These are phyloP conservation scores for Xanthia togata DNA, from an alignment of 2,888 invertebrate species.

Conservation along the genomic window DNA sequence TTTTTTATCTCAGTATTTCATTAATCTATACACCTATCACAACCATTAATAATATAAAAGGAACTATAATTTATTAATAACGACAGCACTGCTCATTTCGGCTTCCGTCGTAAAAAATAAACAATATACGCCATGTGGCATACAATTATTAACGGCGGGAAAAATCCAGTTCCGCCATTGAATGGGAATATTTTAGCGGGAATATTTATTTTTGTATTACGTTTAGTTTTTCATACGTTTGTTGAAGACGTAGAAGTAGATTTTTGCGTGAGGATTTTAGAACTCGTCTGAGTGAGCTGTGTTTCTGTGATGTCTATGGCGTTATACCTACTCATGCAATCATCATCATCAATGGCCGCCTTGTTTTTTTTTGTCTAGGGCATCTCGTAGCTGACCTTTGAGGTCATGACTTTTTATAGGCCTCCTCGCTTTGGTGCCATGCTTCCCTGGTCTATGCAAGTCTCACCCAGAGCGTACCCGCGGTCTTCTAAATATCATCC, in stretches of 20 bases:
- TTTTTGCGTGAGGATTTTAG: constrained; percentile 8
- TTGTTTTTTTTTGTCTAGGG: no score
- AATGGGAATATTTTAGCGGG: constrained; percentile 52
- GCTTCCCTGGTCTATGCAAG: no score
- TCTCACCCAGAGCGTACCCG: neutral
- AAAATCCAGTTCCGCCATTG: constrained; percentile 57
- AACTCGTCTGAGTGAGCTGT: neutral
- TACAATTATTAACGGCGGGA: constrained; percentile 56
- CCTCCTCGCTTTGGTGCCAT: neutral
- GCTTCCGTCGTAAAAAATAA: constrained; percentile 62
- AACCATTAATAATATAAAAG: constrained; percentile 36
- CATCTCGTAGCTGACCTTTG: no score
- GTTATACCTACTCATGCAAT: neutral
- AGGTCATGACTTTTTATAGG: no score
- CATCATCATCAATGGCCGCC: neutral
- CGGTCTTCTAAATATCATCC: neutral
- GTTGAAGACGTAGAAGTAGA: neutral
- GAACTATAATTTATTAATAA: constrained; percentile 43
- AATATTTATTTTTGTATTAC: constrained; percentile 32
- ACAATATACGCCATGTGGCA: constrained; percentile 60
- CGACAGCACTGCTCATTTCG: constrained; percentile 46
- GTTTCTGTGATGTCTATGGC: neutral
- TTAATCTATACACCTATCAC: constrained; percentile 26
- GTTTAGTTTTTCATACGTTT: constrained; percentile 8
- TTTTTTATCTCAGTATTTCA: neutral